These are phyloP conservation scores for Nerophis lumbriciformis DNA, from an alignment of 2,113 vertebrate species.

Conservation along the genomic window DNA sequence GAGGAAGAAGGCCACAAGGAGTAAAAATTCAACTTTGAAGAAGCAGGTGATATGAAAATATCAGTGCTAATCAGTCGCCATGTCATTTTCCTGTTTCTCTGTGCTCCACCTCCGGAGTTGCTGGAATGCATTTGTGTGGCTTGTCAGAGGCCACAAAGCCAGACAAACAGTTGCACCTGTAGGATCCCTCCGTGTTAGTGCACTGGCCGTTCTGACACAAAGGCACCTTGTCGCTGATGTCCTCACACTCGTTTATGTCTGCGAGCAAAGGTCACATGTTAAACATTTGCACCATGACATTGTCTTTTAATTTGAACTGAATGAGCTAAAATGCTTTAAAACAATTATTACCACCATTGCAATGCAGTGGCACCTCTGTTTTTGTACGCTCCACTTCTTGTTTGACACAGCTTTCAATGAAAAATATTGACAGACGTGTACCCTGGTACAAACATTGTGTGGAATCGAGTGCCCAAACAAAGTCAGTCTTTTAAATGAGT, in stretches of 20 bases:
- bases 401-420: too few species aligned
- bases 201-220: constrained; percentile 83
- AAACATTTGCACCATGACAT: constrained; percentile 1
- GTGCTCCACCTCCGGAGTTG: constrained; percentile 49
- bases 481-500: too few species aligned
- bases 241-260: constrained; percentile 93
- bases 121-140: constrained; percentile 80
- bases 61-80: constrained; percentile 9
- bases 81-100: constrained; percentile 54
- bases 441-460: too few species aligned
- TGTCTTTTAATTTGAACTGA: background rate
- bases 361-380: too few species aligned
- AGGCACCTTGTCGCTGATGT: constrained; percentile 77
- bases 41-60: constrained; percentile 22
- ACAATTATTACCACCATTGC: background rate
- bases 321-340: constrained; percentile 1
- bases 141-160: constrained; percentile 77
- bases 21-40: constrained; percentile 16
- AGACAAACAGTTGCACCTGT: constrained; percentile 81
- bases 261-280: constrained; percentile 29
- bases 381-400: too few species aligned
- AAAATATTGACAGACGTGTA: too few species aligned
- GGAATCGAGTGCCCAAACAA: too few species aligned
- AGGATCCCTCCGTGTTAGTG: constrained; percentile 88
- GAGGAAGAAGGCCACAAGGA: constrained; percentile 15